Base-by-base conservation (phyloP, 2,113 vertebrate species). In the Gymnocephalus cernua region DNA sequence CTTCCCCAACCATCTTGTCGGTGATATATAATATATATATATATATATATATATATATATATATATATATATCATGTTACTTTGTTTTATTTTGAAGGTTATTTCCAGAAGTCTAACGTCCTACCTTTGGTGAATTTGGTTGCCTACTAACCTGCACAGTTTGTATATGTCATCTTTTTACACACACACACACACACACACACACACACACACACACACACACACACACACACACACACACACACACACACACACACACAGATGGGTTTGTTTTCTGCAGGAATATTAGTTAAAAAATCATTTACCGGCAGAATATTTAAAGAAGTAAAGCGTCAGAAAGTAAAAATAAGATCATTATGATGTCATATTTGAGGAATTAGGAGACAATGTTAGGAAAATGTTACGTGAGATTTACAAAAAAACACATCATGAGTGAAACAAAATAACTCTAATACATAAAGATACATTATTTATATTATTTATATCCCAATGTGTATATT, bases 71-170 rank as follows among this genome's bases (percentile, higher is more conserved):
- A 41, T 41, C 38, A 41, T 41, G 38, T 41, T 41, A 41, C 25
- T 4, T 2, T 2, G 13, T 54, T 78, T 85, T 80, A 85, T 66
- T 80, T 61, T 80, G 66, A 80, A 80, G 61, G 58, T 23, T 1
- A 0, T 9, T 10, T 66, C 47, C 47, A 77, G 83, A 80, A 35
- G 45, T 66, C 1, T 2, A 11, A 0, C 6, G 59, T 27, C 32
- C 9, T 9, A 4, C n/a, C 13, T 9, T n/a, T 4, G 4, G 27
- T 15, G 1, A 7, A 6, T 0, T 21, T n/a, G 13, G 3, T 8
- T 12, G 5, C 19, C 14, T 16, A 2, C 15, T 32, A 9, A 47
- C 35, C 56, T 38, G 3, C 48, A 23, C 3, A 15, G 59, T 71
- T 63, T 64, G 18, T 47, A 25, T 4, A 23, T 35, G 59, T 16